Evolutionary conservation across 2,113 vertebrate species (phyloP).

Genomic region (Puffinus mauretanicus): DNA sequence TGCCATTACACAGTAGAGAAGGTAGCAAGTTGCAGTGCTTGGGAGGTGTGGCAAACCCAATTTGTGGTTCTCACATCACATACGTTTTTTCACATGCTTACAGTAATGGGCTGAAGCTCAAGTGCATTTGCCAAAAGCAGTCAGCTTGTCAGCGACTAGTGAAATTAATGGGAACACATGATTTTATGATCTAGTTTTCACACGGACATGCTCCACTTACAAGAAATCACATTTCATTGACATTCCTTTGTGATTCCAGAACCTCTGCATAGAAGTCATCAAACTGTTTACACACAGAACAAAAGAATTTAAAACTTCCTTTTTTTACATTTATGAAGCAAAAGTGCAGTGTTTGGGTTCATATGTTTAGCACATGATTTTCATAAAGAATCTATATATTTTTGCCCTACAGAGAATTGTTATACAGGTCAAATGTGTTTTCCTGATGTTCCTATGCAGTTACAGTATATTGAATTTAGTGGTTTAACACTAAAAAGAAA

Average conservation of each 20-base stretch:
- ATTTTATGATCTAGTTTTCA: constrained; percentile 34
- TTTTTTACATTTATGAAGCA: constrained; percentile 76
- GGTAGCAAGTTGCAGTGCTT: constrained; percentile 81
- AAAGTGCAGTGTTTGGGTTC: constrained; percentile 75
- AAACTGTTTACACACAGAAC: constrained; percentile 68
- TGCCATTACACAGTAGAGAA: constrained; percentile 94
- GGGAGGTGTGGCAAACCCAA: constrained; percentile 64
- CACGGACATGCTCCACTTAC: background rate
- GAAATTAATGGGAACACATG: constrained; percentile 58
- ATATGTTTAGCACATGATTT: constrained; percentile 79
- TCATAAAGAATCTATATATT: constrained; percentile 83
- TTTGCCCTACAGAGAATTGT: constrained; percentile 83
- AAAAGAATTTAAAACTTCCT: constrained; percentile 64
- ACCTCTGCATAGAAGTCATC: constrained; percentile 41
- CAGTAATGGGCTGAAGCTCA: constrained; percentile 53
- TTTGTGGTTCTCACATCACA: constrained; percentile 62
- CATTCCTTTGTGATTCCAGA: constrained; percentile 39
- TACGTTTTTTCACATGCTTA: constrained; percentile 40
- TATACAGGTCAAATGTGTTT: constrained; percentile 79
- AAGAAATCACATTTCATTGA: constrained; percentile 9
- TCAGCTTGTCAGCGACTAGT: constrained; percentile 60
- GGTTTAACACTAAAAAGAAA: constrained; percentile 69
- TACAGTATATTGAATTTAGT: constrained; percentile 75
- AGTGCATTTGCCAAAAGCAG: constrained; percentile 56
- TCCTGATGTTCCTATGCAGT: constrained; percentile 81